Evolutionary conservation across 2,797 vertebrate species (phyloP).

Genomic region (Melanotaenia nigrans): DNA sequence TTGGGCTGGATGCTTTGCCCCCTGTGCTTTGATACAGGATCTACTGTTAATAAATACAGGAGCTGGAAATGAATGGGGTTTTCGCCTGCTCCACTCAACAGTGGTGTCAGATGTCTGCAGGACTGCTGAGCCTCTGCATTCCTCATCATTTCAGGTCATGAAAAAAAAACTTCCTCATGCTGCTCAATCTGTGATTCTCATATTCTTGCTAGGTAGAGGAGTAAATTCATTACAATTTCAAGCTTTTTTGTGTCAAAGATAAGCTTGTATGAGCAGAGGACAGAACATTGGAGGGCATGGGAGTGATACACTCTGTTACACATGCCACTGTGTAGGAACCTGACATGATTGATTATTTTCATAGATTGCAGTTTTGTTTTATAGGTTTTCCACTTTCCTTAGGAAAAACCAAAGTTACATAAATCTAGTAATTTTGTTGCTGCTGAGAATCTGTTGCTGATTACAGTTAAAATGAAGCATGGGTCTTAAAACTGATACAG

Average conservation of each 20-base stretch:
- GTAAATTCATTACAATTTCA: conserved; percentile 14
- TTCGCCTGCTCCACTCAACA: conserved; percentile 67
- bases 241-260: conserved; percentile 20
- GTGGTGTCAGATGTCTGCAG: conserved; percentile 73
- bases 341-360: conserved; percentile 38
- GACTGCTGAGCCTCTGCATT: conserved; percentile 76
- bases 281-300: conserved; percentile 12
- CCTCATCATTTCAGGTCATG: conserved; percentile 65
- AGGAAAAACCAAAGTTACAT: conserved; percentile 41
- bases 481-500: conserved; percentile 65
- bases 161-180: conserved; percentile 46
- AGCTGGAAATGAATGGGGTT: conserved; percentile 72
- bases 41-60: conserved; percentile 78
- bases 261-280: conserved; percentile 7
- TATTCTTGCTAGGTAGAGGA: conserved; percentile 44
- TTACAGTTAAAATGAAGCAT: conserved; percentile 69
- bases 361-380: conserved; percentile 54
- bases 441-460: conserved; percentile 72
- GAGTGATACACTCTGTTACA: conserved; percentile 28
- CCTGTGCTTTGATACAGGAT: conserved; percentile 69
- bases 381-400: conserved; percentile 42
- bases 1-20: conserved; percentile 50
- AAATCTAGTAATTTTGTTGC: conserved; percentile 62
- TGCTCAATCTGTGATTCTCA: conserved; percentile 63
- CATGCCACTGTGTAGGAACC: conserved; percentile 18